A percentile compares a stretch with the other conserved stretches of the same genome.
These are phyloP conservation scores for Fundulus diaphanus DNA, from an alignment of 2,797 vertebrate species.

Conservation along the genomic window DNA sequence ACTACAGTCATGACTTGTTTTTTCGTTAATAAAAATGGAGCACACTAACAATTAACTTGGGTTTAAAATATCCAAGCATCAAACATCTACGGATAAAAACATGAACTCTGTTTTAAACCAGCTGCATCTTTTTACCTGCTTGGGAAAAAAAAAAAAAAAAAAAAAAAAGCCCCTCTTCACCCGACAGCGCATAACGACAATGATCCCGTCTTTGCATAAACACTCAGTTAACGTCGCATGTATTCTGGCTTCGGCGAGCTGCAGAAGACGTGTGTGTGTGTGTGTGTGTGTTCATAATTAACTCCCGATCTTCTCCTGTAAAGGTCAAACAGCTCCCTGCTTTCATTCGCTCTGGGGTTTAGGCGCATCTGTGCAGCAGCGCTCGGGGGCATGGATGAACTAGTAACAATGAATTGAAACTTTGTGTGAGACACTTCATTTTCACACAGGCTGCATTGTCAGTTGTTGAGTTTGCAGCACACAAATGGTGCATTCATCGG, in stretches of 20 bases:
- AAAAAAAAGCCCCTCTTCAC: no score
- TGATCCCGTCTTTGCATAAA: constrained; percentile 42
- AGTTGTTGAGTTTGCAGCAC: constrained; percentile 37
- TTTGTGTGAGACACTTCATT: constrained; percentile 46
- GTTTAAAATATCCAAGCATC: neutral
- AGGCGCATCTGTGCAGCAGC: constrained; percentile 41
- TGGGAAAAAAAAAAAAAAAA: constrained; percentile 33
- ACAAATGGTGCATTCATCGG: constrained; percentile 69
- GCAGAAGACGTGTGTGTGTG: constrained; percentile 30
- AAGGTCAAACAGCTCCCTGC: constrained; percentile 46
- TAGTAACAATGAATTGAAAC: constrained; percentile 59
- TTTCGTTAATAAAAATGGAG: no score
- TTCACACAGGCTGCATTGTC: constrained; percentile 72
- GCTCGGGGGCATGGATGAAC: constrained; percentile 50
- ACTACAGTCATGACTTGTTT: no score
- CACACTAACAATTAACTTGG: no score
- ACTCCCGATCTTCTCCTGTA: constrained; percentile 37
- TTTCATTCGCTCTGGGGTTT: constrained; percentile 46
- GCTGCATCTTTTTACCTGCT: constrained; percentile 22
- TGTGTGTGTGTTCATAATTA: constrained; percentile 16
- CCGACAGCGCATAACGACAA: constrained; percentile 13
- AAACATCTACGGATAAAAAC: no score
- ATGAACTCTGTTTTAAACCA: constrained; percentile 8
- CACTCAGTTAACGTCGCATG: constrained; percentile 32
- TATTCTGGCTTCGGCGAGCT: constrained; percentile 14